These are phyloP conservation scores for Aphis craccivora DNA, from an alignment of 1,140 invertebrate species.

Conservation along the genomic window DNA sequence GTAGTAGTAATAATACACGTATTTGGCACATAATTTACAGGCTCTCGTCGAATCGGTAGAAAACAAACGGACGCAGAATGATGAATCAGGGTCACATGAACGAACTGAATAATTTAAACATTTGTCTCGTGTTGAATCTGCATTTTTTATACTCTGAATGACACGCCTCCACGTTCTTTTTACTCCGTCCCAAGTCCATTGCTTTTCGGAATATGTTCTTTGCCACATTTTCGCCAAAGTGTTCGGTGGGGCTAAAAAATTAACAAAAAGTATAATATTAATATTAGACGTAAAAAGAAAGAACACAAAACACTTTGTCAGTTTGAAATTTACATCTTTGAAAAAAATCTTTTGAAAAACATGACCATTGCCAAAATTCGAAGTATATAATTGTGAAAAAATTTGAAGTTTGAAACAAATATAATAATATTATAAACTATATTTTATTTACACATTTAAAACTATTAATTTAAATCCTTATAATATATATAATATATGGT, in stretches of 20 bases:
- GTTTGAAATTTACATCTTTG: no score
- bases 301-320: neutral
- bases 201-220: constrained; percentile 52
- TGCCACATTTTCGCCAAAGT: constrained; percentile 43
- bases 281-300: neutral
- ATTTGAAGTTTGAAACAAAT: no score
- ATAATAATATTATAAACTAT: no score
- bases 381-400: no score
- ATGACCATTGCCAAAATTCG: no score
- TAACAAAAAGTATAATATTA: neutral
- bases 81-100: neutral
- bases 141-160: constrained; percentile 57
- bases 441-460: no score
- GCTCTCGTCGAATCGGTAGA: neutral
- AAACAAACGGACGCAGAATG: neutral
- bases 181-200: constrained; percentile 44
- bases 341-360: no score
- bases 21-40: constrained; percentile 39
- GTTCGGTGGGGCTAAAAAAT: constrained; percentile 47
- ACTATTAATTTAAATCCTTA: no score
- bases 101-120: constrained; percentile 51
- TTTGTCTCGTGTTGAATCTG: constrained; percentile 45
- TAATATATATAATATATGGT: no score
- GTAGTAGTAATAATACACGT: neutral
- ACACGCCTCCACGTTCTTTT: constrained; percentile 49